A percentile compares a stretch with the other conserved stretches of the same genome.
Evolutionary conservation across 2,113 vertebrate species (phyloP).

Genomic region (Varanus komodoensis): DNA sequence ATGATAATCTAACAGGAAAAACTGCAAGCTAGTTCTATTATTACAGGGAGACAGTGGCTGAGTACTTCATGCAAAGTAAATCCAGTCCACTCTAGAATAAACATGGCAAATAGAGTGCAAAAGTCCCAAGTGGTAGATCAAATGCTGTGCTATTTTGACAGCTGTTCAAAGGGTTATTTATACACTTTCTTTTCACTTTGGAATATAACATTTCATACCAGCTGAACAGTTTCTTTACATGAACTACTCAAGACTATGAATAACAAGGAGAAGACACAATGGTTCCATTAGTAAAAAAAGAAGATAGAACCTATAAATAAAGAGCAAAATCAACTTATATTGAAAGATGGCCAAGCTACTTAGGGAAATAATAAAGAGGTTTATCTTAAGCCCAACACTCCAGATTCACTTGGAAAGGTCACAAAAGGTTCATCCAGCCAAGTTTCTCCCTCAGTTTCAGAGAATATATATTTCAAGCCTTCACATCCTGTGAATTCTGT

Average conservation of each 20-base stretch:
- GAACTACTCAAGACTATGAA: not conserved
- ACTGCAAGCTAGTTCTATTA: not conserved
- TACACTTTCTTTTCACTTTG: not conserved
- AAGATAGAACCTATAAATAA: not conserved
- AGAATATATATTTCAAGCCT: accelerated
- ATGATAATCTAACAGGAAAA: not conserved
- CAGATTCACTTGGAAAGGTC: constrained; percentile 18
- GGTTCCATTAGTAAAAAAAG: not conserved
- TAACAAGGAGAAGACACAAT: not conserved
- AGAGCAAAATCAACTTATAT: not conserved
- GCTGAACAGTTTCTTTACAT: not conserved
- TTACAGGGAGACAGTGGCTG: not conserved
- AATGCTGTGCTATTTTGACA: not conserved
- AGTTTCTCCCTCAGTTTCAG: accelerated
- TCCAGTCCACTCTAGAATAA: not conserved
- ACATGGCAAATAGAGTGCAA: not conserved
- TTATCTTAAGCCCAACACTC: constrained; percentile 22
- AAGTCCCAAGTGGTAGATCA: not conserved
- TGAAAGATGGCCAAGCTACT: not conserved
- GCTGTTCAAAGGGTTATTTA: not conserved
- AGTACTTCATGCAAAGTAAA: not conserved
- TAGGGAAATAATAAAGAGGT: accelerated
- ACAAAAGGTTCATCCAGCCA: constrained; percentile 4
- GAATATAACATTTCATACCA: not conserved
- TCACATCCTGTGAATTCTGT: accelerated